Percentiles rank a stretch among this genome's conserved stretches.
phyloP scores from a whole-genome alignment of 2,888 invertebrate genomes.

The Calliopum simillimum region DNA sequence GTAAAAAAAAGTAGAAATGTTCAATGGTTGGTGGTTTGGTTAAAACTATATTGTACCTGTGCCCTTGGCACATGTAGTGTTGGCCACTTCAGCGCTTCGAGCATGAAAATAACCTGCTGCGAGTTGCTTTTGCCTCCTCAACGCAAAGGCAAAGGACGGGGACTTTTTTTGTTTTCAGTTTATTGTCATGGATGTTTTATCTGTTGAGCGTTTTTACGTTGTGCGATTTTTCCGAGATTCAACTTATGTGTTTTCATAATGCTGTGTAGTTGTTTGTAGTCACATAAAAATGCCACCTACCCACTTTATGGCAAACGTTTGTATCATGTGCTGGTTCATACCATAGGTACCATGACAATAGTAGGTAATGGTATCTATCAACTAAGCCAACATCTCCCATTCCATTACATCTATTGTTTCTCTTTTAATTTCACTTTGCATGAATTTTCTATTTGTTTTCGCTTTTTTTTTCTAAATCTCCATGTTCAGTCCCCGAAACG shows the following conservation, averaged over 20 bases:
- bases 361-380: no score
- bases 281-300: no score
- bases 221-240: conserved; percentile 5
- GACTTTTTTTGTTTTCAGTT: neutral
- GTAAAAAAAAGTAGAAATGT: neutral
- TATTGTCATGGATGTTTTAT: no score
- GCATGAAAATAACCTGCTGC: neutral
- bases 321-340: neutral
- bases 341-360: conserved; percentile 1
- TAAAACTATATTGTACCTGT: neutral
- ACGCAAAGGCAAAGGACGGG: neutral
- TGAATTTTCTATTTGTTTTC: neutral
- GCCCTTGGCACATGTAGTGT: neutral
- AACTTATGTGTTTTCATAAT: neutral
- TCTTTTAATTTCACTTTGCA: conserved; percentile 27
- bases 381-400: neutral
- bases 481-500: neutral
- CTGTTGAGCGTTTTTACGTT: neutral
- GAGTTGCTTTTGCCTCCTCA: no score
- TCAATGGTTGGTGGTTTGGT: neutral
- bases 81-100: neutral
- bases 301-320: no score
- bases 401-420: conserved; percentile 11
- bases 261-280: no score
- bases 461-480: neutral